A percentile compares a stretch with the other conserved stretches of the same genome.
Evolutionary conservation across 2,888 invertebrate genomes (phyloP).

Genomic region (Pollenia angustigena): DNA sequence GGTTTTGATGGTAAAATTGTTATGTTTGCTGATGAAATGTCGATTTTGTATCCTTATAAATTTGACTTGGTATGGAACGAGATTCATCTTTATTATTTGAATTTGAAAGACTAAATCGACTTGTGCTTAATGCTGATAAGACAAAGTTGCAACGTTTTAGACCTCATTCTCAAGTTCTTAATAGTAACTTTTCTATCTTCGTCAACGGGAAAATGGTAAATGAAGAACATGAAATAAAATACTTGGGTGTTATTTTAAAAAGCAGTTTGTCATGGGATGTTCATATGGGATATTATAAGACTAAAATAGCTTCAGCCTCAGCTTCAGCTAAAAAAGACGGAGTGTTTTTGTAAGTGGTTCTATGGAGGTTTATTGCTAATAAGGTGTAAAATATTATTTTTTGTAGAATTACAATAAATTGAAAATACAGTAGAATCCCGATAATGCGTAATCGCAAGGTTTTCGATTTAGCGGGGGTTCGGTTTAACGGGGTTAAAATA

Average conservation of each 20-base stretch:
- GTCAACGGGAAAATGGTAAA: not conserved
- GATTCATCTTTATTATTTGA: conserved; percentile 1
- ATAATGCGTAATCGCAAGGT: too few relatives aligned
- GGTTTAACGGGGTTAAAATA: too few relatives aligned
- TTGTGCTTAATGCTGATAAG: not conserved
- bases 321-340: too few relatives aligned
- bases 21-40: conserved; percentile 3
- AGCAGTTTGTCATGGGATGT: not conserved
- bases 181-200: not conserved
- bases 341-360: too few relatives aligned
- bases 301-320: not conserved
- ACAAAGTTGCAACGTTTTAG: conserved; percentile 17
- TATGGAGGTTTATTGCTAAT: too few relatives aligned
- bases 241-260: not conserved
- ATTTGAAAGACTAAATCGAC: conserved; percentile 17
- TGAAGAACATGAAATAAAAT: conserved; percentile 5
- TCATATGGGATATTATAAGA: not conserved
- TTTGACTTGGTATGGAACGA: not conserved
- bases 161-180: not conserved
- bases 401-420: too few relatives aligned
- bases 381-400: too few relatives aligned
- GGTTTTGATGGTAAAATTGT: conserved; percentile 5
- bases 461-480: too few relatives aligned
- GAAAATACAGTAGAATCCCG: too few relatives aligned
- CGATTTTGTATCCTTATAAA: conserved; percentile 19